These are phyloP conservation scores for Otolemur garnettii DNA, from an alignment of 2,113 vertebrate genomes.

Conservation along the genomic window DNA sequence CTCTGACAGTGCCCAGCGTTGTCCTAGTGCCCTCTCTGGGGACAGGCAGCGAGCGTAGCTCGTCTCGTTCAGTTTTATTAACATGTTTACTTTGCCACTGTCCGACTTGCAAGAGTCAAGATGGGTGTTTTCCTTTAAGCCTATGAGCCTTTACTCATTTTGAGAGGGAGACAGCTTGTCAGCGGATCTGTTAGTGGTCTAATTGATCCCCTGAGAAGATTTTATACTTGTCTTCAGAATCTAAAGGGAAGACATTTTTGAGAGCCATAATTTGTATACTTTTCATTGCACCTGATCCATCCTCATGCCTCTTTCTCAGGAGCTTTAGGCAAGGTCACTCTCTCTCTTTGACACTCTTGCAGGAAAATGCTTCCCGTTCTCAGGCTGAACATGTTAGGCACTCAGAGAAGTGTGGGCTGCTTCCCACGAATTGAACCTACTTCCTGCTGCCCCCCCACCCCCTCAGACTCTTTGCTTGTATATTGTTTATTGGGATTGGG, in stretches of 20 bases:
- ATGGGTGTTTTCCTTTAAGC: not conserved
- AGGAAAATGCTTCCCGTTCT: not conserved
- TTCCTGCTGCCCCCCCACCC: not conserved
- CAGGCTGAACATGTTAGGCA: not conserved
- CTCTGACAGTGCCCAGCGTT: not conserved
- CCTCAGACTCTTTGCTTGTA: not conserved
- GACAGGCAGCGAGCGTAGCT: not conserved
- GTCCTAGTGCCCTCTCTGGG: not conserved
- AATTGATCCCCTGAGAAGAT: not conserved
- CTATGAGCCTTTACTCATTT: not conserved
- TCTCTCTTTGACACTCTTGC: not conserved
- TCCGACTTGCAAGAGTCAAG: constrained; percentile 6
- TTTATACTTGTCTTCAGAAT: not conserved
- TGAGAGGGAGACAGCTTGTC: not conserved
- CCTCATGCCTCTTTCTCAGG: not conserved
- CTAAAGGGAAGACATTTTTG: not conserved
- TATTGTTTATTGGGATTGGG: not conserved
- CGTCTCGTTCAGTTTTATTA: not conserved
- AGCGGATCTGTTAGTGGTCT: not conserved
- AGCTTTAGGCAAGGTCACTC: not conserved
- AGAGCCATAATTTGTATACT: not conserved
- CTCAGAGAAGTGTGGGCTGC: not conserved
- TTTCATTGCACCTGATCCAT: not conserved
- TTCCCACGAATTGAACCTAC: not conserved
- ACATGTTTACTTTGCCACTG: not conserved